Evolutionary conservation across 2,888 invertebrate species (phyloP), one percentile per base, ranked within the genome.

Genomic region (Neuroscelio doddi): DNA sequence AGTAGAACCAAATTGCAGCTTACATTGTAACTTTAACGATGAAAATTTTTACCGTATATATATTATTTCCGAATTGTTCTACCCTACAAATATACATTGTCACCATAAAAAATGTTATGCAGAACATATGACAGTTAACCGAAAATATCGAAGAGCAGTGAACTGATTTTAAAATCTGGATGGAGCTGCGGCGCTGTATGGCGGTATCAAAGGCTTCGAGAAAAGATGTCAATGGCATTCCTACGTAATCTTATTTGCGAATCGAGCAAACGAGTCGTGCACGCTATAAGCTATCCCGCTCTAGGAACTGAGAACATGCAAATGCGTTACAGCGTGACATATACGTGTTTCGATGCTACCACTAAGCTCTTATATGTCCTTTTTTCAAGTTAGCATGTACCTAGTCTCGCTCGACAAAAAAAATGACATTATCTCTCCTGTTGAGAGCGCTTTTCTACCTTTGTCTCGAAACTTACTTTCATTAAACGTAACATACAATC

Each of bases 221-320:
- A 47, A 59, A 59, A 65, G 59, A 65, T 68, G 64, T 74, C 71
- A 73, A 74, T 69, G 68, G 66, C 69, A 72, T 73, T 74, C 70
- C 69, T 65, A 64, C 69, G 65, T 64, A 74, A 74, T 76, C 72
- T 74, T 69, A 72, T 73, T 73, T 56, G 69, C 64, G 65, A 69
- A 72, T 75, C 74, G 69, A 53, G 63, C 69, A 68, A 65, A 64
- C 56, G 64, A 69, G 66, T 73, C 66, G 72, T 72, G 69, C 67
- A 57, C 58, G 65, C 68, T 65, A 71, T 72, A 72, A 72, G 71
- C 70, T 71, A 71, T 73, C 68, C n/a, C 70, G 62, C 62, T 64
- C 68, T 70, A 67, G 47, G 47, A 64, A 62, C 64, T 68, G 63
- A 55, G 52, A 52, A 51, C 49, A 74, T 74, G 73, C 72, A 73